Conservation (phyloP, 2,797 vertebrate genomes). For the Megaceryle alcyon region DNA sequence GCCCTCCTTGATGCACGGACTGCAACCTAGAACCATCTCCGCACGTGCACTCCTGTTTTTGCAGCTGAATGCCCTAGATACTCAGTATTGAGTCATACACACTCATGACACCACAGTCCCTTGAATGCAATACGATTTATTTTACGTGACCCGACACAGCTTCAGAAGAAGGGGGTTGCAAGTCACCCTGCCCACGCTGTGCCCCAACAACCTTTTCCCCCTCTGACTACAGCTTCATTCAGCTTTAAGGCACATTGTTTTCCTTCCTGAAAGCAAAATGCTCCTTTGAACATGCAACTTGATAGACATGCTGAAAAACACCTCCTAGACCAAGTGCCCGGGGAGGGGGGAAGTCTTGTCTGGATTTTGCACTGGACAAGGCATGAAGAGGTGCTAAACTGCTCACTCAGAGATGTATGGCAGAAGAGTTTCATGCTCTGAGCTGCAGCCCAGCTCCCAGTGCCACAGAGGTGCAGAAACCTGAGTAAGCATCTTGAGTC, state of each 20-base stretch:
- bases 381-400: not conserved
- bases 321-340: not conserved
- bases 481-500: not conserved
- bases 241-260: not conserved
- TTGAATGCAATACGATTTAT: not conserved
- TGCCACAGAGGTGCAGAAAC: not conserved
- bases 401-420: not conserved
- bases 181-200: fast-evolving
- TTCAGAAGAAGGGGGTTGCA: not conserved
- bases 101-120: not conserved
- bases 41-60: fast-evolving
- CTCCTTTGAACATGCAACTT: not conserved
- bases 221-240: not conserved
- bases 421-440: not conserved
- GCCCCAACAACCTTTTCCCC: not conserved
- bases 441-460: not conserved
- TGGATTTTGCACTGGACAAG: not conserved
- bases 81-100: not conserved
- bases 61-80: not conserved
- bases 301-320: not conserved
- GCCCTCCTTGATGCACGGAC: not conserved
- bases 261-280: not conserved
- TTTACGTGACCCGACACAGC: fast-evolving
- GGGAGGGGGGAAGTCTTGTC: not conserved
- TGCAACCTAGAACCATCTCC: not conserved